Conservation (phyloP, 2,113 vertebrate species). For the Setophaga coronata region DNA sequence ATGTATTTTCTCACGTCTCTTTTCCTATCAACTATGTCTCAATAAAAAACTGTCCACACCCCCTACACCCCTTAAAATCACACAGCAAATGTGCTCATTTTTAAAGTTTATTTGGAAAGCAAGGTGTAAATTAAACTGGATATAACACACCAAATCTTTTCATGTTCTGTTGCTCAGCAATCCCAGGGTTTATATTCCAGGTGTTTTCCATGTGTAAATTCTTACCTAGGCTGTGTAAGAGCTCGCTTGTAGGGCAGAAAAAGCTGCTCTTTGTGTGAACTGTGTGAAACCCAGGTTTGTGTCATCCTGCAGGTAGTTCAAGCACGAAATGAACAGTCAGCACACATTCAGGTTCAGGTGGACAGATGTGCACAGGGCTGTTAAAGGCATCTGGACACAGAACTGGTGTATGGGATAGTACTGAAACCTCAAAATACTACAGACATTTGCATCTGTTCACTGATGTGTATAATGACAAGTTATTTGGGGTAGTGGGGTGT, state of each 20-base stretch:
- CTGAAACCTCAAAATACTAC: background rate
- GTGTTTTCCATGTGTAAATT: background rate
- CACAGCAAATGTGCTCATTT: background rate
- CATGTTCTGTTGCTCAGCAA: background rate
- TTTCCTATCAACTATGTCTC: no score
- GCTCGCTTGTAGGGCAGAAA: background rate
- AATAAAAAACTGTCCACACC: no score
- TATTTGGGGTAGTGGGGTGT: slow-evolving; percentile 48
- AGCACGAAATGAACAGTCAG: background rate
- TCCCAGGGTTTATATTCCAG: background rate
- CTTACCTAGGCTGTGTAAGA: background rate
- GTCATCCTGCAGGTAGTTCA: background rate
- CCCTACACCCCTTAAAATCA: background rate
- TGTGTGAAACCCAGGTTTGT: background rate
- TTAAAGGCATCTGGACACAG: slow-evolving; percentile 1
- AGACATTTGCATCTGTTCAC: slow-evolving; percentile 4
- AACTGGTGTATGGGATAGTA: background rate
- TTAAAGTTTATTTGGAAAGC: background rate
- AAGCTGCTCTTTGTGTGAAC: background rate
- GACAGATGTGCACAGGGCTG: background rate
- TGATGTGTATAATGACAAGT: background rate
- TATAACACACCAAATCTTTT: background rate
- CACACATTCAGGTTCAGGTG: background rate
- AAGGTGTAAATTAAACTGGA: background rate
- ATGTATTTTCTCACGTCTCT: no score